phyloP scores from a whole-genome alignment of 2,888 invertebrate genomes.

The Linyphia triangularis region DNA sequence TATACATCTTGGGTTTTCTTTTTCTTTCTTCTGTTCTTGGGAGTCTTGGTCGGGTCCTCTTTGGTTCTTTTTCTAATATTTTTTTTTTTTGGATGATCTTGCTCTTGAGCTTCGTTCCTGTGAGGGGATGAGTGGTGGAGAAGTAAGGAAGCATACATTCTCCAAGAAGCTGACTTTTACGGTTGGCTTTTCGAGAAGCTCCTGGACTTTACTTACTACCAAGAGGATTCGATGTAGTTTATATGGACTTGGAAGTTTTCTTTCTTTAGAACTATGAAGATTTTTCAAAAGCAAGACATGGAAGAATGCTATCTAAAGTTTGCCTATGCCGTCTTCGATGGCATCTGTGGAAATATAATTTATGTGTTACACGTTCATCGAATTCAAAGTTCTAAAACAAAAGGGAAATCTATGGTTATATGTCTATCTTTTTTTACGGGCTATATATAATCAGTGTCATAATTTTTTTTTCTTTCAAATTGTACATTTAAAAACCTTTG shows the following conservation, averaged over 20 bases:
- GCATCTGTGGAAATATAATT: too few species aligned
- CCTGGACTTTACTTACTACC: neutral
- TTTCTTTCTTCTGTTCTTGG: neutral
- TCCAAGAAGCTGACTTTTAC: constrained; percentile 28
- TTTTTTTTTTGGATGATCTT: neutral
- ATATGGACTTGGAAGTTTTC: neutral
- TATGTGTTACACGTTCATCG: too few species aligned
- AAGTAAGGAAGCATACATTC: constrained; percentile 36
- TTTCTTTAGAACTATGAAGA: neutral
- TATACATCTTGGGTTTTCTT: constrained; percentile 10
- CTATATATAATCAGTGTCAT: too few species aligned
- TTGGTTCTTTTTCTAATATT: neutral
- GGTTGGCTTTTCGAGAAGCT: constrained; percentile 26
- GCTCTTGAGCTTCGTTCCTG: constrained; percentile 1
- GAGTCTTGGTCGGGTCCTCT: neutral
- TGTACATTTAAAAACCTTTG: too few species aligned
- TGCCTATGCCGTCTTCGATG: too few species aligned
- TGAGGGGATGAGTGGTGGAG: neutral
- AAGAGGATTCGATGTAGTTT: neutral
- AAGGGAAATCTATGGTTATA: too few species aligned
- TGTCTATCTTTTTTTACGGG: too few species aligned
- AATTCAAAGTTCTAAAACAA: too few species aligned
- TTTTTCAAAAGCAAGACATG: too few species aligned
- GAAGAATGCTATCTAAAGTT: too few species aligned
- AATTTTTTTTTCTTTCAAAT: too few species aligned